These are phyloP conservation scores for Lepilemur ruficaudatus DNA, from an alignment of 2,797 vertebrate species.

Conservation along the genomic window DNA sequence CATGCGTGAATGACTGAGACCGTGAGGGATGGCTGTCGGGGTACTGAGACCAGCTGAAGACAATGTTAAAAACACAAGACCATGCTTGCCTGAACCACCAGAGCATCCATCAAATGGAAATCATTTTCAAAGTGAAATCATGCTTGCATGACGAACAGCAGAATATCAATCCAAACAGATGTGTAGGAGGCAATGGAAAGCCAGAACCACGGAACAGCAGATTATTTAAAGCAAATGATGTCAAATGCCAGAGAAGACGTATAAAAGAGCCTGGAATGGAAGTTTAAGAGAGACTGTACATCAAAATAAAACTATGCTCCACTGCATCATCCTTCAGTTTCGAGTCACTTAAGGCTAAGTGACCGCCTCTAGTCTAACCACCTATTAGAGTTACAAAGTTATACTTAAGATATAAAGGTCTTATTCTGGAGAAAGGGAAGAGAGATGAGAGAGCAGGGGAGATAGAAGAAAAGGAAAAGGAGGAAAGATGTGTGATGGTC, in stretches of 20 bases:
- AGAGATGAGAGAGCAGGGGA: neutral
- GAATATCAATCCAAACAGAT: constrained; percentile 75
- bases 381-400: neutral
- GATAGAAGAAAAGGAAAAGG: neutral
- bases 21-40: constrained; percentile 39
- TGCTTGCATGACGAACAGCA: constrained; percentile 61
- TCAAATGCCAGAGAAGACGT: constrained; percentile 32
- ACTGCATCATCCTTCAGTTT: neutral
- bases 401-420: neutral
- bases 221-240: constrained; percentile 63
- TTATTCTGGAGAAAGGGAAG: neutral
- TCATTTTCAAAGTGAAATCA: constrained; percentile 71
- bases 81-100: constrained; percentile 52
- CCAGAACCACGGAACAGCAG: constrained; percentile 45
- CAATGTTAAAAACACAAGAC: constrained; percentile 52
- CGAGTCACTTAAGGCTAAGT: neutral
- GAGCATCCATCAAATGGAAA: constrained; percentile 65
- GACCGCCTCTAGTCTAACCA: neutral
- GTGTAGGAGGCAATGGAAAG: constrained; percentile 57
- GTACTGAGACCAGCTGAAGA: constrained; percentile 46
- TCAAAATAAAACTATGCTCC: neutral
- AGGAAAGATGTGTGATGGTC: neutral
- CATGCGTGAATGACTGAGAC: constrained; percentile 50
- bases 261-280: neutral
- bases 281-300: neutral